Conservation (phyloP, 2,888 invertebrate genomes). For the Paralinhomoeus sp. region DNA sequence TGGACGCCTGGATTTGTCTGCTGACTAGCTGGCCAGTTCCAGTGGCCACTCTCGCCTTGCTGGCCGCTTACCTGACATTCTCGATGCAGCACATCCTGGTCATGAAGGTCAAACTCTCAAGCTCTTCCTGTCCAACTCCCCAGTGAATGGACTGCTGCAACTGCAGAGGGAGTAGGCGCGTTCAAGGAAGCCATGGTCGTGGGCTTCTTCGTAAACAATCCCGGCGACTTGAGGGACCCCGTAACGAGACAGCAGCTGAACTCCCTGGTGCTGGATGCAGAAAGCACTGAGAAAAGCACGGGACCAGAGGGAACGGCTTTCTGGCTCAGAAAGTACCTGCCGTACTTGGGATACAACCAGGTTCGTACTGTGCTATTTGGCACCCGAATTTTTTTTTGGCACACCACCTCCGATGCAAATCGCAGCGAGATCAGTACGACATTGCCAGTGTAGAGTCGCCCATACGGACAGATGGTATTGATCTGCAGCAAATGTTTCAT, state of each 20-base stretch:
- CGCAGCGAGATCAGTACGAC: too few relatives aligned
- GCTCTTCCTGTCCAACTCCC: slow-evolving; percentile 22
- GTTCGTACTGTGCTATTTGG: too few relatives aligned
- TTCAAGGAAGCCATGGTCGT: slow-evolving; percentile 23
- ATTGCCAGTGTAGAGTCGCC: too few relatives aligned
- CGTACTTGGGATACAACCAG: slow-evolving; percentile 20
- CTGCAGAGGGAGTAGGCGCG: slow-evolving; percentile 22
- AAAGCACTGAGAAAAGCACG: too few relatives aligned
- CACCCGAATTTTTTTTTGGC: too few relatives aligned
- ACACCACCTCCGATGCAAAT: too few relatives aligned
- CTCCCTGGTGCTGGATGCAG: slow-evolving; percentile 15
- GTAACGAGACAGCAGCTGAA: too few relatives aligned
- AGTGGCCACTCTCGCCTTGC: neutral
- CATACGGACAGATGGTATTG: too few relatives aligned
- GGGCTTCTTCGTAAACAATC: slow-evolving; percentile 21
- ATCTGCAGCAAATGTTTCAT: too few relatives aligned
- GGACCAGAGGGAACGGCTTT: slow-evolving; percentile 20
- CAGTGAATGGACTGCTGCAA: slow-evolving; percentile 17
- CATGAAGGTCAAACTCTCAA: slow-evolving; percentile 16
- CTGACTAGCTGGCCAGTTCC: slow-evolving; percentile 6
- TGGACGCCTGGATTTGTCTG: neutral
- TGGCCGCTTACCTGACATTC: neutral
- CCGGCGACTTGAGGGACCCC: slow-evolving; percentile 15
- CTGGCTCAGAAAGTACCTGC: slow-evolving; percentile 21
- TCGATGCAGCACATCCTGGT: slow-evolving; percentile 4